Base-by-base conservation (phyloP, 2,113 vertebrate species). In the Spea bombifrons region DNA sequence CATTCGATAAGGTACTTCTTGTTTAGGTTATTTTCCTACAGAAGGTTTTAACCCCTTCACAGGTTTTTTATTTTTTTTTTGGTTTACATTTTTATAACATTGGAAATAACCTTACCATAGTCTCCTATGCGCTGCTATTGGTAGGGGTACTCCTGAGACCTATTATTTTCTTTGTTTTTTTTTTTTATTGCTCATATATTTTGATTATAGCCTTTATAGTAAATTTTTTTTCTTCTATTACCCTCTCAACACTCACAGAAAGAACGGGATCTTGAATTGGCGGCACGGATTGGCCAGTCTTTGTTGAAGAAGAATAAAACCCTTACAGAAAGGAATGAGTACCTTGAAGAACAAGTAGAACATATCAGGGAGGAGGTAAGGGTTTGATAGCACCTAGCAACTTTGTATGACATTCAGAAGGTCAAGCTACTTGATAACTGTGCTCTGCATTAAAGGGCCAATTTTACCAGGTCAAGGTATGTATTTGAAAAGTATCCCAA, bases 201-300 rank as follows among this genome's bases (percentile, higher is more conserved):
- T 4, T 12, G 4, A 12, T 12, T 12, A 59, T 13, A 59, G 5
- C 4, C 4, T 9, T 12, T 59, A 13, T 9, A 59, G 1, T 13
- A 59, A 3, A 12, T 67, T 52, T 67, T 5, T 77, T 10, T 16
- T 5, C 46, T 8, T 17, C 59, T 12, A 53, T 7, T 30, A 83
- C 49, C 86, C 8, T 61, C 48, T 78, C 74, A 74, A 70, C 46
- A 48, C 74, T 48, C 68, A 71, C 88, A 99, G 97, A 99, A 99
- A 95, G 97, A 99, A 87, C 94, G 97, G n/a, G 97, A 99, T 86
- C 87, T 99, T 86, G 97, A 99, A 88, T 91, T 99, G 81, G 97
- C 97, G 5, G 97, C 97, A 84, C 94, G 96, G 47, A 99, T 99
- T 4, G 97, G 97, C 83, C 97, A 99, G 90, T 98, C 97, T 0